Evolutionary conservation across 2,113 vertebrate genomes (phyloP), one percentile per base, ranked within the genome.

Genomic region (Ptilorrhoa leucosticta): DNA sequence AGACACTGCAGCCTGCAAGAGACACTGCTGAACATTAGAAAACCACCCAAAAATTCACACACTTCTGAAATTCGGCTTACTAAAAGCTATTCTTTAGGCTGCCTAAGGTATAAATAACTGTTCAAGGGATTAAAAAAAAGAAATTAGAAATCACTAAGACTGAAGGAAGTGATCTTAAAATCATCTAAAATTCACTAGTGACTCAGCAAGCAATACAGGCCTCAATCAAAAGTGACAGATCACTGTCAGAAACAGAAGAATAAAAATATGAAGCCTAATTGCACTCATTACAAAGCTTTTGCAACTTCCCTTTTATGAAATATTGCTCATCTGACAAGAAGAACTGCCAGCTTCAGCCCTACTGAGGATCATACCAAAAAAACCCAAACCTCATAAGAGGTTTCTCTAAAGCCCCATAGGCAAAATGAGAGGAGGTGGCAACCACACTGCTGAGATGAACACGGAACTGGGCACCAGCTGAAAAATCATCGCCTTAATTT

Each of bases 231-330:
- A 93, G 54, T 70, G 78, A 91, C 58, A 83, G 78, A 85, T 80
- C 19, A 10, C 50, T 58, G 61, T 78, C 70, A 80, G 54, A 94
- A 76, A 9, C 24, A 90, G 47, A 72, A 70, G 64, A 82, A 39
- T 75, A 76, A 96, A 92, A 96, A 89, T 48, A 84, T 2, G 7
- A 84, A 79, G 61, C 35, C 70, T 87, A 93, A 93, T 5, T 85
- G 58, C 82, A 53, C 50, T 85, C 79, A 66, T 83, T 65, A 69
- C 50, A 57, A 72, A 80, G 87, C 75, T 87, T 94, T 83, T 94
- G 84, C 57, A 86, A 88, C 81, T 95, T 94, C 95, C 90, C 50
- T 89, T 94, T 94, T 39, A 75, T 51, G 56, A 92, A 83, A 76
- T 19, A 81, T 40, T 58, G 68, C 72, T 95, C 81, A 82, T 89